These are phyloP conservation scores for Macrosteles quadrilineatus DNA, from an alignment of 1,140 invertebrate species.

Conservation along the genomic window DNA sequence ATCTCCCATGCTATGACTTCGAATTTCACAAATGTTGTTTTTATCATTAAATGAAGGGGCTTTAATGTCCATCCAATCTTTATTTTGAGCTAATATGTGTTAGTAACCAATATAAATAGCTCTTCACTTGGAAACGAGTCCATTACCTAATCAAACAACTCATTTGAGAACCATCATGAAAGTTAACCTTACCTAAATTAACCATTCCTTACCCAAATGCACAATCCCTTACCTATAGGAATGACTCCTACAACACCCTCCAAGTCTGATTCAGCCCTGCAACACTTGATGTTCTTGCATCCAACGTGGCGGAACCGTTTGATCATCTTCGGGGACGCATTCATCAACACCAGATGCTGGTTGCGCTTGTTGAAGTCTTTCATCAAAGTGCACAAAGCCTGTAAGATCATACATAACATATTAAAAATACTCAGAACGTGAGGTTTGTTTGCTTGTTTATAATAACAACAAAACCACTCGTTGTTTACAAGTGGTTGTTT, in stretches of 20 bases:
- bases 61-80: too few species aligned
- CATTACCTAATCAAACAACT: too few species aligned
- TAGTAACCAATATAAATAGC: too few species aligned
- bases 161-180: too few species aligned
- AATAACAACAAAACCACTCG: not conserved
- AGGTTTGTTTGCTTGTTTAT: not conserved
- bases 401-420: not conserved
- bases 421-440: not conserved
- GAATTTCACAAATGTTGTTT: too few species aligned
- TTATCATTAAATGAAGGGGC: too few species aligned
- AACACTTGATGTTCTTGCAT: conserved; percentile 7
- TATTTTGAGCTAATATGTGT: too few species aligned
- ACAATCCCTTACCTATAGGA: not conserved
- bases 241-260: not conserved
- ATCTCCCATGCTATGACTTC: too few species aligned
- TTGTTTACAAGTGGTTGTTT: not conserved
- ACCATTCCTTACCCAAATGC: too few species aligned
- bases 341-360: conserved; percentile 32
- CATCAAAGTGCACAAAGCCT: conserved; percentile 13
- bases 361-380: conserved; percentile 29
- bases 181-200: too few species aligned
- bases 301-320: conserved; percentile 24
- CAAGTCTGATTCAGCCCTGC: not conserved
- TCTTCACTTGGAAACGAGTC: too few species aligned
- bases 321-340: conserved; percentile 24